These are phyloP conservation scores for Actinia tenebrosa DNA, from an alignment of 64 coral and sea anemone species.

Conservation along the genomic window DNA sequence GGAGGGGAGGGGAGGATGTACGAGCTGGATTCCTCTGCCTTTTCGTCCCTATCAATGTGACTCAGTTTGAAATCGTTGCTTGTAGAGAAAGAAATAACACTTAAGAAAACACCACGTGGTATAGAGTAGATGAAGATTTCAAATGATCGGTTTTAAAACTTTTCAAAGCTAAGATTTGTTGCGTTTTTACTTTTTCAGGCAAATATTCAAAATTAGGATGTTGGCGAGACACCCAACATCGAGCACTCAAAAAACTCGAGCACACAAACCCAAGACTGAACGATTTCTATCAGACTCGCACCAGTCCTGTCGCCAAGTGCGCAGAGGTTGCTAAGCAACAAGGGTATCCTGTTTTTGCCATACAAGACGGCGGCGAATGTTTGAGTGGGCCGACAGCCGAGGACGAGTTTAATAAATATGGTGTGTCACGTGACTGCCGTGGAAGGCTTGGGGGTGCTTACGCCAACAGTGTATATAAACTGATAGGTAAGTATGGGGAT, in stretches of 20 bases:
- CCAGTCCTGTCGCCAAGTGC: constrained; percentile 61
- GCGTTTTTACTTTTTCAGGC: constrained; percentile 13
- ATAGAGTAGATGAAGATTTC: no score
- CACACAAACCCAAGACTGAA: constrained; percentile 55
- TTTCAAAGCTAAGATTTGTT: no score
- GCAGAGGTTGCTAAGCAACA: constrained; percentile 60
- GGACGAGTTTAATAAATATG: constrained; percentile 49
- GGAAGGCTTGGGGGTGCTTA: constrained; percentile 55
- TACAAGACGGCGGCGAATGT: constrained; percentile 79
- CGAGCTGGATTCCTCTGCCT: no score
- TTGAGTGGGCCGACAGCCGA: constrained; percentile 62
- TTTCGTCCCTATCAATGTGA: no score
- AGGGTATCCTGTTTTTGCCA: constrained; percentile 68
- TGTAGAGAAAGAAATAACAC: no score
- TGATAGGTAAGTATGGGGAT: constrained; percentile 54
- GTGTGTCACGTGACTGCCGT: constrained; percentile 71
- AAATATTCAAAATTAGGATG: constrained; percentile 70
- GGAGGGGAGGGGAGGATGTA: no score
- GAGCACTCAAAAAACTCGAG: constrained; percentile 49
- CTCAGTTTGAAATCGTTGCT: background rate
- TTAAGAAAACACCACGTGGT: no score
- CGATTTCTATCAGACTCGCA: constrained; percentile 69
- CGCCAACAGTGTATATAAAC: constrained; percentile 72
- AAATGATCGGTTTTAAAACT: no score
- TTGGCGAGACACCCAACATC: constrained; percentile 64